Base-by-base conservation (phyloP, 2,888 invertebrate genomes). In the Diarsia dahlii region DNA sequence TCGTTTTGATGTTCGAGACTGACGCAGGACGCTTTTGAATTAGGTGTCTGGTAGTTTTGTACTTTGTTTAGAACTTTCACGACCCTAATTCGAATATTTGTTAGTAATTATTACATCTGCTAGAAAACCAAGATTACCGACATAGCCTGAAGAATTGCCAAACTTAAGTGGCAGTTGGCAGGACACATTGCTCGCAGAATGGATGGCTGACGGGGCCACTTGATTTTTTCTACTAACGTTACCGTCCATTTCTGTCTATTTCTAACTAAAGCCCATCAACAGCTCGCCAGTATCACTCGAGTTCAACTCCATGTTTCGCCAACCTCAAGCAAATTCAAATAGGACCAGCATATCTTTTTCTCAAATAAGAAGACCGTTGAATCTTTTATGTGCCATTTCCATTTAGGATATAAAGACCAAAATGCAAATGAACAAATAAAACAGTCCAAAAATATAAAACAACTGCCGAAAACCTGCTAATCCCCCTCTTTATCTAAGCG, bases 401-500 rank as follows among this genome's bases (percentile, higher is more conserved):
- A 58, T 15, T 15, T 28, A 58, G 9, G 15, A 58, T 9, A 9
- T 4, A 9, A 28, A 58, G 62, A 63, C n/a, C 12, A 74, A 71
- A 71, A 76, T 66, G 18, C n/a, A 70, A 69, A 23, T 66, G 20
- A 52, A 58, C 28, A 34, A 73, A 69, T 60, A 39, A 66, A 52
- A 50, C 8, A 28, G 46, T 10, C 20, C 9, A 45, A 10, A 39
- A 64, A 74, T 67, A 60, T 65, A 52, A 75, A 62, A 46, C 65
- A 65, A 66, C n/a, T 56, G 67, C 65, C 39, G 23, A 77, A 75
- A 79, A 74, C 46, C 66, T 67, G 76, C 63, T 86, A 76, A 88
- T 82, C 54, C 65, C 65, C 71, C 75, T 74, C 84, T 80, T 81
- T 86, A 82, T 78, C 71, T 74, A 84, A 84, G 66, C 81, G 80